Conservation (phyloP, 2,113 vertebrate genomes). For the Rhabdomys dilectus region DNA sequence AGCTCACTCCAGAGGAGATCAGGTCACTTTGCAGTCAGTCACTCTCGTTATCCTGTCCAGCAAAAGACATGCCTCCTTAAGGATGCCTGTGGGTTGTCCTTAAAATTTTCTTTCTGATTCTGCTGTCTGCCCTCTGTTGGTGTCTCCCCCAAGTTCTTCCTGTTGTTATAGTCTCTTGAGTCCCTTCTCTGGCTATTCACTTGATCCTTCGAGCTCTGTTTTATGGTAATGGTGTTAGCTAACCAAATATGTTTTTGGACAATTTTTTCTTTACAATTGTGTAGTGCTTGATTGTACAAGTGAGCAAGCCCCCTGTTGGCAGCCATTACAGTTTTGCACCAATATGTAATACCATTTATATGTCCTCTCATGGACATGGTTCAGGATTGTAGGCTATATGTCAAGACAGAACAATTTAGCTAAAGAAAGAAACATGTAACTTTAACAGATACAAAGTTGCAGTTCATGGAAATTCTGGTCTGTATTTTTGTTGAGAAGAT, state of each 20-base stretch:
- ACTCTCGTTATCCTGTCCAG: background rate
- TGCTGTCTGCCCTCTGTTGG: background rate
- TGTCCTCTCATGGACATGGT: background rate
- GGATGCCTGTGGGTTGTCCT: background rate
- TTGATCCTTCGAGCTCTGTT: background rate
- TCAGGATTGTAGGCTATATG: background rate
- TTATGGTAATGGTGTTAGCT: background rate
- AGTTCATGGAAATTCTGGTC: background rate
- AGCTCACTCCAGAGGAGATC: background rate
- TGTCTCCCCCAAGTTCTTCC: background rate
- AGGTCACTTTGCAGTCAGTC: background rate
- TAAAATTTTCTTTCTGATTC: background rate
- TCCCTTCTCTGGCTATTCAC: background rate
- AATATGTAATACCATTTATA: accelerated
- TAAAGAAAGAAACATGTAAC: background rate
- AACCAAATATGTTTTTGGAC: background rate
- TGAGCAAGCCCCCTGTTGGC: background rate
- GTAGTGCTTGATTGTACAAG: background rate
- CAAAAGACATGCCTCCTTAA: background rate
- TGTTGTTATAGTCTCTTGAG: background rate
- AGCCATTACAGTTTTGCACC: background rate
- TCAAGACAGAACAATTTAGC: background rate
- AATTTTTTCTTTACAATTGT: background rate
- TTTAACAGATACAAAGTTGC: background rate
- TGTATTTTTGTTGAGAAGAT: background rate